Evolutionary conservation across 2,797 vertebrate species (phyloP).

Genomic region (Gorsachius magnificus): DNA sequence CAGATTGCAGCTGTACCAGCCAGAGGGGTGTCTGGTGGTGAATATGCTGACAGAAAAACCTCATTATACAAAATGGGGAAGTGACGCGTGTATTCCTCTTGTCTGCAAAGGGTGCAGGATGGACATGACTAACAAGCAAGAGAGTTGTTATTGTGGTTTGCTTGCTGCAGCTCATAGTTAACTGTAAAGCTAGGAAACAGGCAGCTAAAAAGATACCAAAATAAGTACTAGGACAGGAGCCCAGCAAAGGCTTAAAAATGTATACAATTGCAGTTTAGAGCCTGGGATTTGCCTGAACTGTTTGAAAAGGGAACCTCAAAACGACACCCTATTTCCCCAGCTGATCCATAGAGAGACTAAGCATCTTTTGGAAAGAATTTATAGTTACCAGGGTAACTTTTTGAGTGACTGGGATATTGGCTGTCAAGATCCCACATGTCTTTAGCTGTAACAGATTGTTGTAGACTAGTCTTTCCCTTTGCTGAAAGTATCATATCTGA

Average conservation of each 20-base stretch:
- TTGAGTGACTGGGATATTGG: neutral
- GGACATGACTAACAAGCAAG: neutral
- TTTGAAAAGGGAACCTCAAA: neutral
- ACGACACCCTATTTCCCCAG: neutral
- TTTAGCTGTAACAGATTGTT: neutral
- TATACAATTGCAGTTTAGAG: neutral
- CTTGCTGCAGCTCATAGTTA: neutral
- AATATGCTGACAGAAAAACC: neutral
- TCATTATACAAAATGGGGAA: conserved; percentile 3
- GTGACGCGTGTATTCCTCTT: neutral
- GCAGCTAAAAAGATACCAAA: neutral
- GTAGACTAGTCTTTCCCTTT: neutral
- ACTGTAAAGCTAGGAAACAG: neutral
- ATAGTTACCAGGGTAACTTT: neutral
- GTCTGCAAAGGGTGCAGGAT: neutral
- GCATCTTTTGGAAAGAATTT: neutral
- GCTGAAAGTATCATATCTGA: neutral
- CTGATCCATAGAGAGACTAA: neutral
- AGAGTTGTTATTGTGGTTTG: neutral
- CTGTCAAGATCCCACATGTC: neutral
- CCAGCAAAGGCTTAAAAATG: neutral
- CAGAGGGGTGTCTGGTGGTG: conserved; percentile 8
- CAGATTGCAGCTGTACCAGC: conserved; percentile 30
- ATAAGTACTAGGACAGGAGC: neutral
- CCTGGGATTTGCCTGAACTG: neutral